These are phyloP conservation scores for Planococcus citri DNA, from an alignment of 1,140 invertebrate genomes.

Conservation along the genomic window DNA sequence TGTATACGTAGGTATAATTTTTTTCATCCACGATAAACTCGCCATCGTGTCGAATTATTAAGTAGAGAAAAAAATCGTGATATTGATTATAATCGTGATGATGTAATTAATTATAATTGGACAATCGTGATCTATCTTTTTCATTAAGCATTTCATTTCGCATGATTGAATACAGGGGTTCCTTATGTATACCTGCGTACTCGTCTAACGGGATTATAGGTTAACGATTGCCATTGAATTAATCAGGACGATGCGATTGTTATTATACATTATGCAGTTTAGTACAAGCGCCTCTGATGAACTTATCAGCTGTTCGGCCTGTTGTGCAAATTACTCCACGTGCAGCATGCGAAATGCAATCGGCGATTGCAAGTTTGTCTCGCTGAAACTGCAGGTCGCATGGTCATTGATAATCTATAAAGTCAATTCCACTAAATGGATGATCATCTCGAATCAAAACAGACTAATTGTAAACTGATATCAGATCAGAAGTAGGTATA, in stretches of 20 bases:
- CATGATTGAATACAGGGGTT: neutral
- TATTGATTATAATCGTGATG: constrained; percentile 4
- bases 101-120: constrained; percentile 8
- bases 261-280: neutral
- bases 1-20: neutral
- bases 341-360: too few species aligned
- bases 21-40: neutral
- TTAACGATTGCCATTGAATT: constrained; percentile 1
- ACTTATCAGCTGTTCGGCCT: too few species aligned
- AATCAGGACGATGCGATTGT: neutral
- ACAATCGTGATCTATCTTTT: neutral
- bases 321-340: too few species aligned
- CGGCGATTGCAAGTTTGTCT: too few species aligned
- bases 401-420: too few species aligned
- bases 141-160: neutral
- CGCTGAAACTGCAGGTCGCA: too few species aligned
- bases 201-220: neutral
- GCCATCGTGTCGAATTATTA: constrained; percentile 2
- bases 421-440: too few species aligned
- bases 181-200: neutral
- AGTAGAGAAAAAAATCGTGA: neutral
- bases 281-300: too few species aligned
- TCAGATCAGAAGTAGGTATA: too few species aligned
- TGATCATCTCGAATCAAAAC: too few species aligned
- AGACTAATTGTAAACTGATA: too few species aligned